phyloP scores from a whole-genome alignment of 2,888 invertebrate genomes.

The Therioaphis trifolii region DNA sequence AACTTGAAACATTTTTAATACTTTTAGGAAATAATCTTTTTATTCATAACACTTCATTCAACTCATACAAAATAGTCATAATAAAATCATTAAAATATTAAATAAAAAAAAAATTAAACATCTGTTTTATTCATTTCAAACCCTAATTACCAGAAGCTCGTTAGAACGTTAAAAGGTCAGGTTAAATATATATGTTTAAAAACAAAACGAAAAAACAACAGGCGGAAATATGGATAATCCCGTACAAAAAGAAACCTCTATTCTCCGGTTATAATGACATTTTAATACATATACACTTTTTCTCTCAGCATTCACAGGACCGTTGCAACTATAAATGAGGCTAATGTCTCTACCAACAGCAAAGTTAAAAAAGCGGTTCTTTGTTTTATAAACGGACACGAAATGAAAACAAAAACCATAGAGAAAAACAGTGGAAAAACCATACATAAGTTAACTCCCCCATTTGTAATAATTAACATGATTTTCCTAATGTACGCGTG shows the following conservation, averaged over 20 bases:
- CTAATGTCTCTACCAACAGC: slow-evolving; percentile 29
- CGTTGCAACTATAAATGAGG: slow-evolving; percentile 37
- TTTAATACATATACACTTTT: slow-evolving; percentile 52
- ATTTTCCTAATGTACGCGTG: slow-evolving; percentile 10
- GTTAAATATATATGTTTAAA: slow-evolving; percentile 31
- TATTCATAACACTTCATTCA: neutral
- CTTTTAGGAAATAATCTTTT: neutral
- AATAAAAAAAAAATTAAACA: slow-evolving; percentile 46
- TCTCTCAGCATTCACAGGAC: slow-evolving; percentile 20
- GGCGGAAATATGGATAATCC: slow-evolving; percentile 30
- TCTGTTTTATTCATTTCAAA: slow-evolving; percentile 37
- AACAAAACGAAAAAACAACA: slow-evolving; percentile 39
- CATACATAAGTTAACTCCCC: slow-evolving; percentile 26
- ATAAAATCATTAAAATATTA: slow-evolving; percentile 3
- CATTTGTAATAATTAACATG: slow-evolving; percentile 51
- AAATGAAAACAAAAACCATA: slow-evolving; percentile 32
- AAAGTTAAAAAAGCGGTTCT: slow-evolving; percentile 38
- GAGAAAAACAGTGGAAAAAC: slow-evolving; percentile 45
- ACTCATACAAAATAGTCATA: neutral
- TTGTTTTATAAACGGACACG: slow-evolving; percentile 31
- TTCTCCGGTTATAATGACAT: slow-evolving; percentile 51
- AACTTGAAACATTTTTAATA: neutral
- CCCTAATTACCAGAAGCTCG: slow-evolving; percentile 43
- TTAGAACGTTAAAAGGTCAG: slow-evolving; percentile 46
- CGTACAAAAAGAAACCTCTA: slow-evolving; percentile 45